phyloP scores from a whole-genome alignment of 2,113 vertebrate species.

The Otis tarda region DNA sequence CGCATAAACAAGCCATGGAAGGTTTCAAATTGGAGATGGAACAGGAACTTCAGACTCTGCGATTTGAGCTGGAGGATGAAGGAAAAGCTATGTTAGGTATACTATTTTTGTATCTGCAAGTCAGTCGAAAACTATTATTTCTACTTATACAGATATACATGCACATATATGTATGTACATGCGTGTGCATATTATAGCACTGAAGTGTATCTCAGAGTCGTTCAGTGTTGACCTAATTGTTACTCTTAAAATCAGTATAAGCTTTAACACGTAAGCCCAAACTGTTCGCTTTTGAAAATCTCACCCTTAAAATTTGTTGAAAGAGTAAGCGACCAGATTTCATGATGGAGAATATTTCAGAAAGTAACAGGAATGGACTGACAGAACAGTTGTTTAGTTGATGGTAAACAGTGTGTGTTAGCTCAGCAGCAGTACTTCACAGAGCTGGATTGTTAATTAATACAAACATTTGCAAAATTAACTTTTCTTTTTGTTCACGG shows the following conservation, averaged over 20 bases:
- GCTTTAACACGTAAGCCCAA: not conserved
- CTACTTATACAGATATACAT: not conserved
- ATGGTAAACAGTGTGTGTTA: not conserved
- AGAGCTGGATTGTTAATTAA: not conserved
- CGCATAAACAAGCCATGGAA: slow-evolving; percentile 92
- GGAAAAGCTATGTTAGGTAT: slow-evolving; percentile 97
- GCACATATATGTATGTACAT: accelerated
- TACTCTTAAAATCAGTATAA: not conserved
- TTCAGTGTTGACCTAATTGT: not conserved
- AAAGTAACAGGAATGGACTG: not conserved
- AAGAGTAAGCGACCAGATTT: not conserved
- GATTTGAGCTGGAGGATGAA: slow-evolving; percentile 96
- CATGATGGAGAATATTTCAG: not conserved
- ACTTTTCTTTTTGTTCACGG: not conserved
- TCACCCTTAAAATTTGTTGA: not conserved
- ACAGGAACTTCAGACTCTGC: slow-evolving; percentile 94
- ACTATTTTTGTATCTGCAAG: not conserved
- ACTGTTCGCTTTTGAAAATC: not conserved
- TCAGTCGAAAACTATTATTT: not conserved
- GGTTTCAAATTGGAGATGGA: slow-evolving; percentile 93
- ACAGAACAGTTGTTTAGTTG: not conserved
- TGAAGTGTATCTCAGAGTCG: not conserved
- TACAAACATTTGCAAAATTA: not conserved
- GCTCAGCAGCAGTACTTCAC: not conserved
- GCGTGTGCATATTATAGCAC: not conserved